Evolutionary conservation across 2,888 invertebrate genomes (phyloP).

Genomic region (Chrysolina americana): DNA sequence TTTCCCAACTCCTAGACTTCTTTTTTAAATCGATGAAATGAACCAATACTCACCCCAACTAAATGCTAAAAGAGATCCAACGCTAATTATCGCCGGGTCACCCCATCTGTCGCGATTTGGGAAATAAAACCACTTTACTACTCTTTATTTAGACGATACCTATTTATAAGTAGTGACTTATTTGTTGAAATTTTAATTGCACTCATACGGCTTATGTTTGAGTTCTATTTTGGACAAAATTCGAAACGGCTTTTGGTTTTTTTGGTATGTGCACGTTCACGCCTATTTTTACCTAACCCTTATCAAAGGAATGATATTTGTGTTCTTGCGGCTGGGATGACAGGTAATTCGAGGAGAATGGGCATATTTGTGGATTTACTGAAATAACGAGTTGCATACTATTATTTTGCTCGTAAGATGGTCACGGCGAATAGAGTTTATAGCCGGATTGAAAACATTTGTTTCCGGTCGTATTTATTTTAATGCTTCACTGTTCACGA

Average conservation of each 20-base stretch:
- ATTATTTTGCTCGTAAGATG: too few relatives aligned
- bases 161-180: constrained; percentile 30
- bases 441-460: too few relatives aligned
- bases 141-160: constrained; percentile 4
- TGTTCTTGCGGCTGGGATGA: not conserved
- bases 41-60: too few relatives aligned
- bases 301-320: not conserved
- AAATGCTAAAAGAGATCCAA: not conserved
- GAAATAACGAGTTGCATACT: too few relatives aligned
- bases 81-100: constrained; percentile 1
- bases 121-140: constrained; percentile 12
- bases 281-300: constrained; percentile 4
- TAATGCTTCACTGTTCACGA: too few relatives aligned
- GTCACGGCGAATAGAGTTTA: too few relatives aligned
- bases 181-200: constrained; percentile 30
- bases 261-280: constrained; percentile 6
- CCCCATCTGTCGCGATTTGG: constrained; percentile 22
- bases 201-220: constrained; percentile 22
- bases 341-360: too few relatives aligned
- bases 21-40: too few relatives aligned
- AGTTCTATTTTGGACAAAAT: constrained; percentile 5
- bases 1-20: too few relatives aligned
- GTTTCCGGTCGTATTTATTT: too few relatives aligned
- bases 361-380: too few relatives aligned
- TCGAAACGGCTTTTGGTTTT: not conserved